Evolutionary conservation across 2,888 invertebrate species (phyloP), one percentile per base, ranked within the genome.

Genomic region (Geotrupes spiniger): DNA sequence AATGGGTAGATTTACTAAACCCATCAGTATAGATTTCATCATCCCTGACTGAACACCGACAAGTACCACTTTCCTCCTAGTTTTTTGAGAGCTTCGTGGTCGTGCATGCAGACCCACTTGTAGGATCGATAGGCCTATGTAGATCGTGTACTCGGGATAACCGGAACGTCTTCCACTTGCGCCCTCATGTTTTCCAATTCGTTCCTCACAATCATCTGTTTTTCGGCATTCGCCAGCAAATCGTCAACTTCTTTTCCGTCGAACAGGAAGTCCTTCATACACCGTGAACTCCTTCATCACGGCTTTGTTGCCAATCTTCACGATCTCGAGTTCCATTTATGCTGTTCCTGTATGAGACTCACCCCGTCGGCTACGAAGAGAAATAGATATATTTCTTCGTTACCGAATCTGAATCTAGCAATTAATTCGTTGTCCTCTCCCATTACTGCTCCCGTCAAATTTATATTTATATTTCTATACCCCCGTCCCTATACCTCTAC

Each of bases 191-290:
- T 79, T 64, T 83, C 81, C 53, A 85, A 63, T 63, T 82, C 82
- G 64, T 86, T 83, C 52, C 81, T 75, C 11, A 87, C 81, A 37
- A 88, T 78, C 38, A 80, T 78, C 62, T 87, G 86, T 38, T 81
- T 78, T 63, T 88, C 88, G 1, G 82, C 76, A 21, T 76, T 73
- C 0, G 79, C 80, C 42, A 88, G 71, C 38, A 87, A 72, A 61
- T 81, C 80, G 39, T 80, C 80, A n/a, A 75, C 72, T 45, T 65
- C 65, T 71, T 74, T 72, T 41, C 57, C 63, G 10, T 59, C 62
- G 8, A 54, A 58, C 4, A 73, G 59, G 59, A 80, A 81, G 51
- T 78, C 77, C 54, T 79, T 79, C 76, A 28, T 71, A 70, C 11
- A 80, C 77, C 33, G 77, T 78, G 60, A 84, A 83, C 64, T 84